Evolutionary conservation across 2,113 vertebrate species (phyloP), one percentile per base, ranked within the genome.

Genomic region (Gallinago jamesoni): DNA sequence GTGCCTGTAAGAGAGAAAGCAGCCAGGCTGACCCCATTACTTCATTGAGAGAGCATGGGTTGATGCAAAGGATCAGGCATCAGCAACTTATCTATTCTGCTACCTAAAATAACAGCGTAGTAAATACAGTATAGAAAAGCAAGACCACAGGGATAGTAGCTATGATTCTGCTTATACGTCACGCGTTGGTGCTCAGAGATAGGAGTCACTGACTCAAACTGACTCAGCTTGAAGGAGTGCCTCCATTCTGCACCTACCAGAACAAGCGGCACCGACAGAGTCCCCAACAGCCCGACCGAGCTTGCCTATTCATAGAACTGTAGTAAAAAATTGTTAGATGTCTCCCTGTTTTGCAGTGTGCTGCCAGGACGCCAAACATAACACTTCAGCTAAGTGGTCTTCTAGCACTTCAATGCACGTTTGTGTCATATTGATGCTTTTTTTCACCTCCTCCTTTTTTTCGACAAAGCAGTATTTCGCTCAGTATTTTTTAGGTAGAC

Each of bases 1-100:
- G 45, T 23, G 17, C 79, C 59, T 28, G 50, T 35, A 48, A 63
- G 77, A 90, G 27, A 56, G 41, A 43, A 79, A 87, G 70, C 28
- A 82, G 64, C 84, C 25, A 70, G 73, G 43, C 3, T 94, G 90
- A 96, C 92, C 92, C 47, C 67, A 73, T 90, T 94, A 41, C 66
- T 89, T 86, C 60, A 86, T 14, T 62, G 50, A 24, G 66, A 77
- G 35, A 47, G 8, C 13, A 13, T 25, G 78, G 73, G 45, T 27
- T 76, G 55, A 62, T 69, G 67, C 30, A 53, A 60, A 77, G 77
- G 82, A 89, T 48, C 23, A 73, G 81, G 52, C 53, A 70, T 12
- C 60, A 84, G 43, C 47, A 74, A 5, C 72, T 60, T 27, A 33
- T 67, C 63, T 74, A 6, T 72, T 84, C 47, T 86, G 33, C 63